Conservation (phyloP, 1,140 invertebrate genomes). For the Choristoneura fumiferana region DNA sequence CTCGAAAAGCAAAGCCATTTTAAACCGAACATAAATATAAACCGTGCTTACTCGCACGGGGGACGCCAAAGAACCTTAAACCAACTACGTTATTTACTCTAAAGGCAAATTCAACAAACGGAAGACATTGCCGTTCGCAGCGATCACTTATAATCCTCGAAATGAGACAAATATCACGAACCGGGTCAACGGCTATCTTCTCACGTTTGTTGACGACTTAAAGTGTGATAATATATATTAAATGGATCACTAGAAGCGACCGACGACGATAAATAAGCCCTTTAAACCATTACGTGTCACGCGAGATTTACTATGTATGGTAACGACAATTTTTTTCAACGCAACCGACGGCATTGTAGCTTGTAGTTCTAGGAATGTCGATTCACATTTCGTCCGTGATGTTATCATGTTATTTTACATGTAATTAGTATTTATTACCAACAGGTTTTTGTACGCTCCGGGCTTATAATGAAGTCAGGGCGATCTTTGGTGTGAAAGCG, state of each 20-base stretch:
- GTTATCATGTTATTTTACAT: slow-evolving; percentile 69
- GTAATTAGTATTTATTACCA: slow-evolving; percentile 76
- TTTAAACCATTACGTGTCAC: slow-evolving; percentile 66
- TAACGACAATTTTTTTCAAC: slow-evolving; percentile 57
- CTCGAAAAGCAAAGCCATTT: slow-evolving; percentile 55
- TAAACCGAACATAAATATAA: slow-evolving; percentile 62
- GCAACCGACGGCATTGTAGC: slow-evolving; percentile 30
- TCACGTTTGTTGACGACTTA: slow-evolving; percentile 75
- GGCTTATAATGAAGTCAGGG: slow-evolving; percentile 26
- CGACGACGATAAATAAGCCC: slow-evolving; percentile 67
- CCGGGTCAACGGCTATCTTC: slow-evolving; percentile 73
- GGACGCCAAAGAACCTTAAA: slow-evolving; percentile 46
- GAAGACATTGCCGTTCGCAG: slow-evolving; percentile 57
- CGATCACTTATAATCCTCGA: slow-evolving; percentile 71
- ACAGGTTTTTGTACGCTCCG: slow-evolving; percentile 34
- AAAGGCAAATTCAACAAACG: slow-evolving; percentile 65
- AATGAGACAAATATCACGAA: slow-evolving; percentile 75
- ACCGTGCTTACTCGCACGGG: slow-evolving; percentile 34
- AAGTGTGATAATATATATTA: slow-evolving; percentile 78
- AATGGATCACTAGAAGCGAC: slow-evolving; percentile 66
- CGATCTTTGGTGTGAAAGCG: slow-evolving; percentile 53
- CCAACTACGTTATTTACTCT: slow-evolving; percentile 66
- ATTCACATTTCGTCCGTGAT: slow-evolving; percentile 51
- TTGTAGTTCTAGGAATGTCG: slow-evolving; percentile 52
- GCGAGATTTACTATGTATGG: slow-evolving; percentile 70